Evolutionary conservation across 2,888 invertebrate species (phyloP).

Genomic region (Orthosia cruda): DNA sequence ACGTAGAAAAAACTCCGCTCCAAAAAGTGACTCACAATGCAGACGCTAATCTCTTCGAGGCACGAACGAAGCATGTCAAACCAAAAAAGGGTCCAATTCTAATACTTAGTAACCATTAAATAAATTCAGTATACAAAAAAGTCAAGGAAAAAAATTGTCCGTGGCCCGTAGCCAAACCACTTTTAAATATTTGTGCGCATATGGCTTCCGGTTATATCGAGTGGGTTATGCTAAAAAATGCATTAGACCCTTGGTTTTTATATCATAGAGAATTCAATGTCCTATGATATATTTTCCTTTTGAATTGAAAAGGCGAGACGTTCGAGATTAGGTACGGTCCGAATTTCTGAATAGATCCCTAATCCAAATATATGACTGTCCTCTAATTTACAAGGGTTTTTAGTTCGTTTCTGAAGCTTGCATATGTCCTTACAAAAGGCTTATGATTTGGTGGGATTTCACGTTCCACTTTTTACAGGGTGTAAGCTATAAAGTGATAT

Average conservation of each 20-base stretch:
- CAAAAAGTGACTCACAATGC: slow-evolving; percentile 88
- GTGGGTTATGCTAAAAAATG: slow-evolving; percentile 90
- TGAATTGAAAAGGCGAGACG: slow-evolving; percentile 62
- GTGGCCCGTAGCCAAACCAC: slow-evolving; percentile 86
- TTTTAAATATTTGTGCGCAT: slow-evolving; percentile 91
- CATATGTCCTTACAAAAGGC: slow-evolving; percentile 46
- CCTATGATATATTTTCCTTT: slow-evolving; percentile 80
- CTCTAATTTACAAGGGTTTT: slow-evolving; percentile 62
- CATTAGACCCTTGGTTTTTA: slow-evolving; percentile 76
- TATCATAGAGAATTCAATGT: slow-evolving; percentile 70
- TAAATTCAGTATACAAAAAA: slow-evolving; percentile 86
- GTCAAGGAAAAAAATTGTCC: slow-evolving; percentile 81
- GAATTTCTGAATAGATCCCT: slow-evolving; percentile 62
- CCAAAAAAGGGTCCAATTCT: slow-evolving; percentile 86
- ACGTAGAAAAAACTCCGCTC: slow-evolving; percentile 78
- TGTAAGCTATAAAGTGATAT: slow-evolving; percentile 45
- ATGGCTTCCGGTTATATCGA: slow-evolving; percentile 91
- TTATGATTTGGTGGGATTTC: slow-evolving; percentile 51
- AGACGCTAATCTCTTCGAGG: slow-evolving; percentile 88
- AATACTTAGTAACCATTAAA: slow-evolving; percentile 90
- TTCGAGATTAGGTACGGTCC: slow-evolving; percentile 73
- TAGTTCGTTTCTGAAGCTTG: slow-evolving; percentile 8
- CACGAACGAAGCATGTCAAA: slow-evolving; percentile 84
- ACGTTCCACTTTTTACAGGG: slow-evolving; percentile 42
- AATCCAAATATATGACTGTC: slow-evolving; percentile 78